These are phyloP conservation scores for Zoanthus gigantus DNA, from an alignment of 92 coral and sea anemone species.

Conservation along the genomic window DNA sequence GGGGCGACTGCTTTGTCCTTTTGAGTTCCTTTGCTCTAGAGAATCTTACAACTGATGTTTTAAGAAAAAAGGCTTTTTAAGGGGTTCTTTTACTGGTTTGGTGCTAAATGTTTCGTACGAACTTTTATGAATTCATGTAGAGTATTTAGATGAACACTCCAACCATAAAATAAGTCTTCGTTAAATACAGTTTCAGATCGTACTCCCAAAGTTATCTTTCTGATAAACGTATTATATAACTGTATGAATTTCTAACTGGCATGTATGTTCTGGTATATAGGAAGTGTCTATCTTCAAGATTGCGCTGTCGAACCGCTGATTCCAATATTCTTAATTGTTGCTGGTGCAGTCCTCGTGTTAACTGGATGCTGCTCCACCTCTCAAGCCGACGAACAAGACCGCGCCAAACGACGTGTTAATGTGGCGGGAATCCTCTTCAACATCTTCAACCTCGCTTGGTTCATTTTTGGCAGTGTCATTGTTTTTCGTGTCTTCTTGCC, in stretches of 20 bases:
- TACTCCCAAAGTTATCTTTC: neutral
- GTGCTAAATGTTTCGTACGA: no score
- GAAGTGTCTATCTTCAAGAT: constrained; percentile 14
- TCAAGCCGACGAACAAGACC: constrained; percentile 35
- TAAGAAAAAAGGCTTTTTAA: no score
- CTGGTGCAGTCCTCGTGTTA: constrained; percentile 13
- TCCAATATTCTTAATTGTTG: constrained; percentile 36
- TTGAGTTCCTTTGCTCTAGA: no score
- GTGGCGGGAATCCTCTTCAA: constrained; percentile 34
- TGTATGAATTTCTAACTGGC: neutral
- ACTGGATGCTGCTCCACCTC: constrained; percentile 47
- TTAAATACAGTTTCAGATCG: no score
- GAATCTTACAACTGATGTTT: no score
- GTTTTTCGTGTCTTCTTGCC: constrained; percentile 38
- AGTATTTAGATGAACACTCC: no score
- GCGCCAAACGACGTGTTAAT: constrained; percentile 27
- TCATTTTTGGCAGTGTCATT: constrained; percentile 37
- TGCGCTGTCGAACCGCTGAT: constrained; percentile 36
- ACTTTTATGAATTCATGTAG: no score
- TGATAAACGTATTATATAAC: neutral
- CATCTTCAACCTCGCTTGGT: constrained; percentile 38
- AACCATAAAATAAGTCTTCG: no score
- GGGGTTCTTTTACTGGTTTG: no score
- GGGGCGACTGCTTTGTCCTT: no score
- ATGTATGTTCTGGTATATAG: neutral